These are phyloP conservation scores for Lagorchestes hirsutus DNA, from an alignment of 2,797 vertebrate species.

Conservation along the genomic window DNA sequence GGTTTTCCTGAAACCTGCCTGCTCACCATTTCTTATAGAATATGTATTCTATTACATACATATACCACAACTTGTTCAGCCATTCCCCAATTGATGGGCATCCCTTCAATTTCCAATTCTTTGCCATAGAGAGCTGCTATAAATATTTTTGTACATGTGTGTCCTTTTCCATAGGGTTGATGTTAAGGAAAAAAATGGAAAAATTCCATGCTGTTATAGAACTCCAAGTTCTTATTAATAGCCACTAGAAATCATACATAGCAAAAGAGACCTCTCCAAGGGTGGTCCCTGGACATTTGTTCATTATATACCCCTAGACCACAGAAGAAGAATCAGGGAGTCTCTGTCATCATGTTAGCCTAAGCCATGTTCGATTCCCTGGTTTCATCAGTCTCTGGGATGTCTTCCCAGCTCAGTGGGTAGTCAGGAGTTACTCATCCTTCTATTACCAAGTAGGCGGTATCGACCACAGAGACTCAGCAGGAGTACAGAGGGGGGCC, in stretches of 20 bases:
- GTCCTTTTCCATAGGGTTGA: too few relatives aligned
- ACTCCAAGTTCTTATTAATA: not conserved
- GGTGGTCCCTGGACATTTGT: not conserved
- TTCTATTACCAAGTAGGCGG: constrained; percentile 70
- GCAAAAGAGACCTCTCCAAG: not conserved
- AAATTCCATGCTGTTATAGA: not conserved
- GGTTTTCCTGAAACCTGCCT: too few relatives aligned
- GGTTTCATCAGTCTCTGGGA: constrained; percentile 55
- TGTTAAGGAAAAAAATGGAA: not conserved
- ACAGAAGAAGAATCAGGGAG: not conserved
- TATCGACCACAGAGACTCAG: not conserved
- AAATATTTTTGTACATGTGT: too few relatives aligned
- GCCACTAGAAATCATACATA: not conserved
- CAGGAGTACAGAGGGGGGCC: not conserved
- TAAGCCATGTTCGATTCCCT: not conserved
- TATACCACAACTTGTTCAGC: too few relatives aligned
- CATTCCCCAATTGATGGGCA: too few relatives aligned
- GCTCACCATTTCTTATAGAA: too few relatives aligned
- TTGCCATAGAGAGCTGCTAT: too few relatives aligned
- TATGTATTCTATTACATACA: too few relatives aligned
- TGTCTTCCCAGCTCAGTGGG: constrained; percentile 73
- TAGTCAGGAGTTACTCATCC: constrained; percentile 55
- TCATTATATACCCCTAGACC: not conserved
- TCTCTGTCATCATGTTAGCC: not conserved
- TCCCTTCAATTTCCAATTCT: too few relatives aligned